These are phyloP conservation scores for Hyaena hyaena DNA, from an alignment of 2,113 vertebrate genomes.

Conservation along the genomic window DNA sequence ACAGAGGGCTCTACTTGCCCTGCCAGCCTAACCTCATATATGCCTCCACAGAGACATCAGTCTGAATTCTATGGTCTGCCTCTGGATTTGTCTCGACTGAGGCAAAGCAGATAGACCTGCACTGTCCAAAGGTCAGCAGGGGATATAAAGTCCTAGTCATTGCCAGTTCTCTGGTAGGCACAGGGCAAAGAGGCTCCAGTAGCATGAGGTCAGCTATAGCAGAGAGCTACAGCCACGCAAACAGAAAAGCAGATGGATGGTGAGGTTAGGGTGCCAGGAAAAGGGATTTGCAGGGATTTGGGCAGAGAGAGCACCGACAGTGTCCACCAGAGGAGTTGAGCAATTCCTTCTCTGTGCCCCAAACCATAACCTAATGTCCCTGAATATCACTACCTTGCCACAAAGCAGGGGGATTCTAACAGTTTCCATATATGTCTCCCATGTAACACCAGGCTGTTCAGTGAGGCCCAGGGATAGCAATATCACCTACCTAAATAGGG, in stretches of 20 bases:
- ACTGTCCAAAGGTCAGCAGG: neutral
- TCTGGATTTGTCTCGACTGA: neutral
- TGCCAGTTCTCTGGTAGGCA: neutral
- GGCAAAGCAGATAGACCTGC: neutral
- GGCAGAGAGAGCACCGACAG: neutral
- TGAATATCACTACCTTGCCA: neutral
- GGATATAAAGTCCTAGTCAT: neutral
- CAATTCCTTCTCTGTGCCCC: constrained; percentile 14
- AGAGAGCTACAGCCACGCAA: neutral
- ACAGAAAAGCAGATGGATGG: neutral
- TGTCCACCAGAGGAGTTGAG: neutral
- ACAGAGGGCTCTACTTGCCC: neutral
- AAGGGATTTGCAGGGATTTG: neutral
- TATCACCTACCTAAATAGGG: neutral
- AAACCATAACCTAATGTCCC: neutral
- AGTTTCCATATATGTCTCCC: neutral
- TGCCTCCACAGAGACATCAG: neutral
- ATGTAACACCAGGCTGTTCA: neutral
- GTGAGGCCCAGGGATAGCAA: neutral
- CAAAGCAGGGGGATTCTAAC: neutral
- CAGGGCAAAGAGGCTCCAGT: neutral
- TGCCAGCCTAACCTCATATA: neutral
- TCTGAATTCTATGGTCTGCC: neutral
- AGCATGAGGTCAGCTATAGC: neutral
- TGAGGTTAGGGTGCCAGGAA: neutral